phyloP scores from a whole-genome alignment of 2,888 invertebrate genomes.

The Scelioninae gen. 2 region DNA sequence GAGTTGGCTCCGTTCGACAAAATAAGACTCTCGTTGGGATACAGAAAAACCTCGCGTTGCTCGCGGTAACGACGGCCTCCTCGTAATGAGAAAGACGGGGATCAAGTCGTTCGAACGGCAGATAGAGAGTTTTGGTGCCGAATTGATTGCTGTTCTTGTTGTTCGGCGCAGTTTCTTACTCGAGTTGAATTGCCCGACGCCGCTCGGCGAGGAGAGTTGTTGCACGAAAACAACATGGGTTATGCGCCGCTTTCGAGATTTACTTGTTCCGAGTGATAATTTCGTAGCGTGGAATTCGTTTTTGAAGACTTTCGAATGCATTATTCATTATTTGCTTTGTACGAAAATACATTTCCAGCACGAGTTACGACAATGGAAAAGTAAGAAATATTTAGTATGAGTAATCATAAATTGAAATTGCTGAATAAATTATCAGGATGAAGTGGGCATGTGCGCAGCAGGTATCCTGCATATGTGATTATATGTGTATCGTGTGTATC shows the following conservation, averaged over 20 bases:
- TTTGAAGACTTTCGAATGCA: not conserved
- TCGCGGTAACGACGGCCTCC: slow-evolving; percentile 24
- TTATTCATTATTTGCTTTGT: too few species aligned
- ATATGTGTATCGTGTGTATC: too few species aligned
- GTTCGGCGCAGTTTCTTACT: slow-evolving; percentile 47
- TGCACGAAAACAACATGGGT: slow-evolving; percentile 21
- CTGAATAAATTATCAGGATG: too few species aligned
- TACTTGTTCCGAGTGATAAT: slow-evolving; percentile 14
- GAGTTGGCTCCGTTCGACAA: slow-evolving; percentile 70
- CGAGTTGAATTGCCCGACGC: slow-evolving; percentile 46
- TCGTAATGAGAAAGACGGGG: slow-evolving; percentile 49
- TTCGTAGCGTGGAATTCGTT: not conserved
- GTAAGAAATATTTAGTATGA: too few species aligned
- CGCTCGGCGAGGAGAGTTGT: slow-evolving; percentile 20
- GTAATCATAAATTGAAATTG: too few species aligned
- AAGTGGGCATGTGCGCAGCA: too few species aligned
- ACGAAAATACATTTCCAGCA: too few species aligned
- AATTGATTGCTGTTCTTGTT: slow-evolving; percentile 59
- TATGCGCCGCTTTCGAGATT: slow-evolving; percentile 1
- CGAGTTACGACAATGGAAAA: too few species aligned
- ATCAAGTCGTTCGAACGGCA: slow-evolving; percentile 54
- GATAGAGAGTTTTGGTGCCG: slow-evolving; percentile 50
- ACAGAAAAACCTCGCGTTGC: slow-evolving; percentile 31
- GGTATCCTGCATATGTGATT: too few species aligned
- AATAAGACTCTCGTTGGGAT: slow-evolving; percentile 61